A percentile compares a stretch with the other conserved stretches of the same genome.
Evolutionary conservation across 2,113 vertebrate species (phyloP).

Genomic region (Typhlomys cinereus): DNA sequence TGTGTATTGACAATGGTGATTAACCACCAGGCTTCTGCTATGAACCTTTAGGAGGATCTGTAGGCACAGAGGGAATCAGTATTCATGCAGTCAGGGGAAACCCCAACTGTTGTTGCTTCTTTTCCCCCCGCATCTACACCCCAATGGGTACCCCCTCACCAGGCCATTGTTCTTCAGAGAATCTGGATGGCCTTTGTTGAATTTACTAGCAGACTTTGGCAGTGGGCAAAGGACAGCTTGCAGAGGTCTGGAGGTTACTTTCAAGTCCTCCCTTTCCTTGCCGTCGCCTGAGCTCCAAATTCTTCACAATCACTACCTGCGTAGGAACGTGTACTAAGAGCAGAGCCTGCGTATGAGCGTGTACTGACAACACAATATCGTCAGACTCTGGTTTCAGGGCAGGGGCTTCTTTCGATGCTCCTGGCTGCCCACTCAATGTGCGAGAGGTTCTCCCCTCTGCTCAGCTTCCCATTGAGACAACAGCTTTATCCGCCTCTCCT

Average conservation of each 20-base stretch:
- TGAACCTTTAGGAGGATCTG: background rate
- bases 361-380: background rate
- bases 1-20: background rate
- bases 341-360: fast-evolving
- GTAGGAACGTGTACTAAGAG: too few relatives aligned
- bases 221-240: background rate
- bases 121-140: background rate
- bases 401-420: background rate
- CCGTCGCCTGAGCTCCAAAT: background rate
- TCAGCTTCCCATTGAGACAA: background rate
- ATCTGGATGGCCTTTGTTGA: background rate
- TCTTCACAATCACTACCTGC: background rate
- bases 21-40: background rate
- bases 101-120: background rate
- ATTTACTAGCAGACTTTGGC: background rate
- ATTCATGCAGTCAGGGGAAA: background rate
- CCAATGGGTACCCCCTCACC: background rate
- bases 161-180: background rate
- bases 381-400: background rate
- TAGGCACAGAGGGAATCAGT: background rate
- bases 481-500: too few relatives aligned
- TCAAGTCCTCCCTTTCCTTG: background rate
- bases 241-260: background rate
- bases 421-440: background rate
- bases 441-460: background rate